phyloP scores from a whole-genome alignment of 92 coral and sea anemone genomes.

The Pocillopora grandis region DNA sequence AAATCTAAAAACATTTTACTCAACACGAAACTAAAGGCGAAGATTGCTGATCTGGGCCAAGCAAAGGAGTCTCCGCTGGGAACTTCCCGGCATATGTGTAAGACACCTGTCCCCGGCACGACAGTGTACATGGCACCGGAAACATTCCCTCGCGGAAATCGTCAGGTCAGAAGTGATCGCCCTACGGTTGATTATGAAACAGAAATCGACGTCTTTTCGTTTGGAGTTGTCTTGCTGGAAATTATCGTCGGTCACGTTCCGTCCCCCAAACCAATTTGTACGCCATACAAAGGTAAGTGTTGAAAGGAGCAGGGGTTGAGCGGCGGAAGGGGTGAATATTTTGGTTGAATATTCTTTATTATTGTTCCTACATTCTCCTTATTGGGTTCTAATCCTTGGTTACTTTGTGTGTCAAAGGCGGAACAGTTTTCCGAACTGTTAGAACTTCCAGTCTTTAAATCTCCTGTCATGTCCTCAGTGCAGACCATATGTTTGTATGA shows the following conservation, averaged over 20 bases:
- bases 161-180: neutral
- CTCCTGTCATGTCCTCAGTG: no score
- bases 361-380: no score
- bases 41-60: constrained; percentile 61
- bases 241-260: constrained; percentile 45
- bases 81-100: neutral
- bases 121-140: constrained; percentile 54
- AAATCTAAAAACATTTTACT: constrained; percentile 50
- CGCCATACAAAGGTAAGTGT: constrained; percentile 38
- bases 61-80: constrained; percentile 40
- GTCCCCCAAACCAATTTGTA: constrained; percentile 28
- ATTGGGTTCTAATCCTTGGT: no score
- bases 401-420: no score
- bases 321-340: neutral
- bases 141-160: constrained; percentile 27
- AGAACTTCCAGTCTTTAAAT: no score
- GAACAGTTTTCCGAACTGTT: no score
- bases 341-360: no score
- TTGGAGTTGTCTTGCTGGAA: constrained; percentile 60
- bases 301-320: neutral
- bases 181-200: constrained; percentile 46
- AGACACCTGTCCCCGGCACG: constrained; percentile 50
- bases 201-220: constrained; percentile 54
- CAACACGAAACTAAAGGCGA: constrained; percentile 46
- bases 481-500: no score